Conservation (phyloP, 2,797 vertebrate genomes). For the Florisuga fusca region DNA sequence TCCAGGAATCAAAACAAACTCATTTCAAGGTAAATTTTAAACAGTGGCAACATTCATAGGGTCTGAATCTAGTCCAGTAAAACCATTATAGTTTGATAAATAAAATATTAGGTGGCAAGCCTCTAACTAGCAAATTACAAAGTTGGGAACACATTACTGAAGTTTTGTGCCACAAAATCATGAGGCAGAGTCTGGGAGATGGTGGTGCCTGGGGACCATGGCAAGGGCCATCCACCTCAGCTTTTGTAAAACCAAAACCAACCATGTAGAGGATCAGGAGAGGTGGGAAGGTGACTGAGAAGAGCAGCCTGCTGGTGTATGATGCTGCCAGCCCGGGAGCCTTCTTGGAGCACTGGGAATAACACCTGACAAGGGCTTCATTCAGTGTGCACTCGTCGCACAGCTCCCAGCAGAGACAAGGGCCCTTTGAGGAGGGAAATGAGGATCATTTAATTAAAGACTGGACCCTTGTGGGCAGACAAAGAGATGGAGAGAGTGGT, state of each 20-base stretch:
- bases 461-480: neutral
- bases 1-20: neutral
- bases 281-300: neutral
- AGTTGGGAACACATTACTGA: neutral
- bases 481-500: neutral
- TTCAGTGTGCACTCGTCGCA: neutral
- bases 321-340: neutral
- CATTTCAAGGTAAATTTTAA: neutral
- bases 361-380: neutral
- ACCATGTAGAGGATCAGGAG: accelerated
- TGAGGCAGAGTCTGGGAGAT: accelerated
- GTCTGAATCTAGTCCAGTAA: neutral
- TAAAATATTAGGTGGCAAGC: neutral
- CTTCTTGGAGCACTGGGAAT: neutral
- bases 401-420: neutral
- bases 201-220: neutral
- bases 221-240: neutral
- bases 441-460: neutral
- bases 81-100: neutral
- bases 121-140: neutral
- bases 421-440: neutral
- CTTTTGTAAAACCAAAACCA: neutral
- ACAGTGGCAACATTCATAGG: accelerated
- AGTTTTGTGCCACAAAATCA: accelerated
- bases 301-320: accelerated